Percentiles rank a stretch among this genome's conserved stretches.
phyloP scores from a whole-genome alignment of 92 coral and sea anemone genomes.

The Pocillopora grandis region DNA sequence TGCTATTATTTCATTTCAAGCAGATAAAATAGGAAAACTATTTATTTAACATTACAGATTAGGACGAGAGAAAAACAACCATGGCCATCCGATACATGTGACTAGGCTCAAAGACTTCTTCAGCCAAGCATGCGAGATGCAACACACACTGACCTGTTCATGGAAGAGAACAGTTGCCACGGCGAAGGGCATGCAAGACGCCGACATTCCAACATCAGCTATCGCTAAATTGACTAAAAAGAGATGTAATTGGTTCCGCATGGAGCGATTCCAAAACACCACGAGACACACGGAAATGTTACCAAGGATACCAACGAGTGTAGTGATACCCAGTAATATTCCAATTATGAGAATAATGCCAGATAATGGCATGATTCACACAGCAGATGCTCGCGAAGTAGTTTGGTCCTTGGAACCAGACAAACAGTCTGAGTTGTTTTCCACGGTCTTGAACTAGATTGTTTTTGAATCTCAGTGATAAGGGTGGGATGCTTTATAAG shows the following conservation, averaged over 20 bases:
- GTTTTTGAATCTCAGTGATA: too few relatives aligned
- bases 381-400: neutral
- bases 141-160: conserved; percentile 46
- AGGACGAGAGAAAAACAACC: too few relatives aligned
- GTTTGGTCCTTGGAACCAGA: neutral
- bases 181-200: conserved; percentile 98
- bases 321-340: conserved; percentile 81
- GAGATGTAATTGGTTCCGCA: conserved; percentile 81
- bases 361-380: conserved; percentile 52
- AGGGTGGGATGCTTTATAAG: too few relatives aligned
- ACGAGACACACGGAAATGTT: conserved; percentile 88
- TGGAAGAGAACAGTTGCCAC: conserved; percentile 88
- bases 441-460: too few relatives aligned
- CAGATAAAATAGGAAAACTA: too few relatives aligned
- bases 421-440: neutral
- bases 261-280: conserved; percentile 91
- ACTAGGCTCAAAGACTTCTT: too few relatives aligned
- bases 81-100: too few relatives aligned
- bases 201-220: conserved; percentile 97
- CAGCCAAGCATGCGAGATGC: too few relatives aligned
- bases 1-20: too few relatives aligned
- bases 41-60: too few relatives aligned
- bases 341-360: conserved; percentile 73
- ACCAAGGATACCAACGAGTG: conserved; percentile 86
- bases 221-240: conserved; percentile 85